phyloP scores from a whole-genome alignment of 2,113 vertebrate genomes.

The Nothoprocta pentlandii region DNA sequence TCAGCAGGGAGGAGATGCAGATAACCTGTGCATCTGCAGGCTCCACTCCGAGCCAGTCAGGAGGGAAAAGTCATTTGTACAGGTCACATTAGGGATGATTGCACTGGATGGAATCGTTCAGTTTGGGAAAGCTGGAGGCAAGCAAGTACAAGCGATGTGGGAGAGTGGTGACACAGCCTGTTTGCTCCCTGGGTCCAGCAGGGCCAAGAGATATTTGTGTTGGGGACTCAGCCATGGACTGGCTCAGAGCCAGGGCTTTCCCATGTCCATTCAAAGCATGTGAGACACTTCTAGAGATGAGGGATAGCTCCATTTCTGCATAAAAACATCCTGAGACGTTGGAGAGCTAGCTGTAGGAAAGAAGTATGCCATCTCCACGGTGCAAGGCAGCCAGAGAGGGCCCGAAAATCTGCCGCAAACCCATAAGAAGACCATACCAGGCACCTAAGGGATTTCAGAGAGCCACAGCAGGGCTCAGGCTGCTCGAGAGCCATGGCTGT shows the following conservation, averaged over 20 bases:
- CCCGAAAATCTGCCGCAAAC: not conserved
- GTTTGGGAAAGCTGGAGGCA: not conserved
- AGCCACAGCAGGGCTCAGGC: not conserved
- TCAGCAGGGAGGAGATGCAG: not conserved
- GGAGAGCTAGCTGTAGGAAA: not conserved
- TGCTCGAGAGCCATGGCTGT: not conserved
- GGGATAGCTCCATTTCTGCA: not conserved
- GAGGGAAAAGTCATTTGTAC: not conserved
- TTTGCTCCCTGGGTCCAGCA: not conserved
- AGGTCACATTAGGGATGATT: not conserved
- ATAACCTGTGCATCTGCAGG: not conserved
- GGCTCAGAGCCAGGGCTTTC: not conserved
- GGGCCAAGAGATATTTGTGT: not conserved
- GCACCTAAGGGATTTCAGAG: not conserved
- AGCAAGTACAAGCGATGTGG: not conserved
- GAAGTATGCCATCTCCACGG: not conserved
- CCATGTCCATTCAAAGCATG: fast-evolving
- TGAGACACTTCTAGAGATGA: not conserved
- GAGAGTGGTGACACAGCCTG: not conserved
- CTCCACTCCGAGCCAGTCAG: not conserved
- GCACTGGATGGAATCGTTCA: not conserved
- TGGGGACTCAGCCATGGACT: no score
- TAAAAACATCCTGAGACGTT: not conserved
- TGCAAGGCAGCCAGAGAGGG: fast-evolving
- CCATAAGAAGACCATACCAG: fast-evolving